Conservation (phyloP, 37 sponge, comb jelly and placozoan species). For the Mnemiopsis leidyi region DNA sequence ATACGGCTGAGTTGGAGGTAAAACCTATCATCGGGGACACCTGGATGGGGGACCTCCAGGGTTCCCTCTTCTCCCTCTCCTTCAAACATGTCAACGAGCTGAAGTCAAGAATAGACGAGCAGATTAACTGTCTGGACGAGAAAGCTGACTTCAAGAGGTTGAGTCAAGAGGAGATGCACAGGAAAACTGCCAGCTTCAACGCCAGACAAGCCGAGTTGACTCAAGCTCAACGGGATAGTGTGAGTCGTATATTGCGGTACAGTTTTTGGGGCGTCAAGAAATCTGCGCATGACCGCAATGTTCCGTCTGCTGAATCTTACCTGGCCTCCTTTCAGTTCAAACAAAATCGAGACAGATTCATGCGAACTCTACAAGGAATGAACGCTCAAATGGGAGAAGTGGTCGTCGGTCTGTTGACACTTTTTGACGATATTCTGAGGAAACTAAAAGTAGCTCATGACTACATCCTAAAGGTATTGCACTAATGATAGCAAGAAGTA, state of each 20-base stretch:
- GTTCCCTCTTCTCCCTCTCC: slow-evolving; percentile 41
- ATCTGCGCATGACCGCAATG: no score
- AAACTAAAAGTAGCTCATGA: slow-evolving; percentile 1
- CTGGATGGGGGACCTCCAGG: not conserved
- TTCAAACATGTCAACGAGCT: slow-evolving; percentile 13
- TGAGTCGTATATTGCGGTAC: no score
- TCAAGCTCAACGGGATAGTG: not conserved
- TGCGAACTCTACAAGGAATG: not conserved
- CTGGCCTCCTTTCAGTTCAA: not conserved
- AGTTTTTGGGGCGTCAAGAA: no score
- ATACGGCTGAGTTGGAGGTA: not conserved
- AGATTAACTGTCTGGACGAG: slow-evolving; percentile 3
- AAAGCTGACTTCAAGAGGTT: not conserved
- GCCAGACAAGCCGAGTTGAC: not conserved
- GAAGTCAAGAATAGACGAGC: slow-evolving; percentile 23
- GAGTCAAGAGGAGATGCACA: slow-evolving; percentile 51
- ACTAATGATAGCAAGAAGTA: no score
- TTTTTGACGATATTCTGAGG: not conserved
- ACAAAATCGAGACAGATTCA: not conserved
- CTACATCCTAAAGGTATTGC: not conserved
- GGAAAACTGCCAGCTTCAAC: slow-evolving; percentile 32
- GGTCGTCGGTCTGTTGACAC: not conserved
- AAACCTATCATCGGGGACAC: slow-evolving; percentile 34
- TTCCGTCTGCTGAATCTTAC: not conserved
- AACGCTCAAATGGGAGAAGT: not conserved